Evolutionary conservation across 2,888 invertebrate species (phyloP), one percentile per base, ranked within the genome.

Genomic region (Agonopterix alstromeriana): DNA sequence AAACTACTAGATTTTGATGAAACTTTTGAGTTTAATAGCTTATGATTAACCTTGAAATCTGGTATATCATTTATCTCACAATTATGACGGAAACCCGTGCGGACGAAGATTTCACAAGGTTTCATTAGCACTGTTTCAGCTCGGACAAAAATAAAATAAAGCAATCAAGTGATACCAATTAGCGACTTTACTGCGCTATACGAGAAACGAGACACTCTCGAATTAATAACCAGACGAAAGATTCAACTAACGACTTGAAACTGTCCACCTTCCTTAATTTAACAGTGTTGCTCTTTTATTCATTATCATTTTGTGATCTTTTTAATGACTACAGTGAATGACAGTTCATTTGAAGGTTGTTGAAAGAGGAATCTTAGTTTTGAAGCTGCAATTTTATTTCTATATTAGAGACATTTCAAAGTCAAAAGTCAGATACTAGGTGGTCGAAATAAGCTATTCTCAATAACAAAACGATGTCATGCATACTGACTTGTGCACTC

Each of bases 191-290:
- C 57, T 51, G 57, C 53, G 57, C 55, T 54, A 38, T n/a, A 38
- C n/a, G 57, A 38, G 68, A 62, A 70, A 77, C 56, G 54, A 54
- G 73, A 74, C 66, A 65, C 57, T 51, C 36, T 53, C 55, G 60
- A 68, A 71, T 70, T 67, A 69, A 67, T 59, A 65, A 64, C 61
- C 65, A 70, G 61, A 68, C 66, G 65, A 73, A 64, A 68, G 67
- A 63, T 58, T 60, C 54, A 61, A 61, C 60, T 53, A 57, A 63
- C 56, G 57, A 60, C 61, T 69, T 73, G 74, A 70, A 75, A 79
- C 62, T 69, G 61, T 68, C 79, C 68, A 76, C 69, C 59, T 65
- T 67, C 67, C 70, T 75, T 75, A 77, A 79, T 77, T 73, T 73
- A 67, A 61, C 50, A 54, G 60, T 64, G 63, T 47, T 51, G 56